Conservation (phyloP, 2,113 vertebrate genomes). For the Miniopterus natalensis region DNA sequence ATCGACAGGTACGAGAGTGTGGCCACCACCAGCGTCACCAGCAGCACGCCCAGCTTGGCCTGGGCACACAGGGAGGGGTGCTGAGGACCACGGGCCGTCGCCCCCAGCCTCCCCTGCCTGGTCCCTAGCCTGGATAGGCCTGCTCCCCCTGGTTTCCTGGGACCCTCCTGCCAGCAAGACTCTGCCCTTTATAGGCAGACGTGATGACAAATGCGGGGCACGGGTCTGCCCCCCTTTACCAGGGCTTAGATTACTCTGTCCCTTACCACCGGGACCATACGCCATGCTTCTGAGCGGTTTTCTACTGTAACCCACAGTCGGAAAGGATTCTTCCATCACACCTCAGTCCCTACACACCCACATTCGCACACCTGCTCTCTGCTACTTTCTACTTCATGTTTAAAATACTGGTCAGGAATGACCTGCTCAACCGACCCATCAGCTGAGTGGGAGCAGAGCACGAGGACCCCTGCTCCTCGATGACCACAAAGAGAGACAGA, state of each 20-base stretch:
- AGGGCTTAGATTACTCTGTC: not conserved
- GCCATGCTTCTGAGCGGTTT: not conserved
- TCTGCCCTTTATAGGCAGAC: not conserved
- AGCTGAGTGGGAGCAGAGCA: not conserved
- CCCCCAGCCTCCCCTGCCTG: rapidly evolving
- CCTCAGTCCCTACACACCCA: too few relatives aligned
- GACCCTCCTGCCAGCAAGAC: not conserved
- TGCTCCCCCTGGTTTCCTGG: too few relatives aligned
- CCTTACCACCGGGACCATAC: not conserved
- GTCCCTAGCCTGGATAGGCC: rapidly evolving
- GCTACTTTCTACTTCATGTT: not conserved
- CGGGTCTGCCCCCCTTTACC: too few relatives aligned
- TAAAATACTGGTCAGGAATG: not conserved
- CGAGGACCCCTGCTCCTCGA: not conserved
- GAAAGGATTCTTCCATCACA: not conserved
- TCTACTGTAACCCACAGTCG: not conserved
- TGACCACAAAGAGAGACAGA: not conserved
- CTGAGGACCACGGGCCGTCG: rapidly evolving
- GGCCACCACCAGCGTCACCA: constrained; percentile 83
- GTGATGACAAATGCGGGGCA: not conserved
- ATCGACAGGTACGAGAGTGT: constrained; percentile 91
- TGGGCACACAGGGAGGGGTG: constrained; percentile 60
- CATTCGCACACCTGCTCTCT: not conserved
- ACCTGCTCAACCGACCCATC: not conserved
- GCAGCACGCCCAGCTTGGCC: constrained; percentile 94